These are phyloP conservation scores for Cerastis rubricosa DNA, from an alignment of 2,888 invertebrate species.

Conservation along the genomic window DNA sequence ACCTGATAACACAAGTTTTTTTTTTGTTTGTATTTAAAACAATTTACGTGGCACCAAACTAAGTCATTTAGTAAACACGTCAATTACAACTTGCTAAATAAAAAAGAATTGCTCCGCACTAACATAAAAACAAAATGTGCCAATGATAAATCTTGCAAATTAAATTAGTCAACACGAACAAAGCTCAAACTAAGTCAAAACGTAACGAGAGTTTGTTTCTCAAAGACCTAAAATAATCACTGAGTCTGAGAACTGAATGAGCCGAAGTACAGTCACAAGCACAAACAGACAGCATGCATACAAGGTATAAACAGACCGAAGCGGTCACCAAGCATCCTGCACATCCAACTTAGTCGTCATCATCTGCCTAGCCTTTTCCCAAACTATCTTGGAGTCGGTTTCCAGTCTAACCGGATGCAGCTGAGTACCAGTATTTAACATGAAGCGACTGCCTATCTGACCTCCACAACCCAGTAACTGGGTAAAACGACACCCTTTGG, in stretches of 20 bases:
- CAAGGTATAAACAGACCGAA: too few relatives aligned
- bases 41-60: neutral
- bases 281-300: neutral
- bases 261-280: neutral
- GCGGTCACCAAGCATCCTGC: too few relatives aligned
- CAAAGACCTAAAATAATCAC: constrained; percentile 27
- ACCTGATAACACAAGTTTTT: too few relatives aligned
- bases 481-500: too few relatives aligned
- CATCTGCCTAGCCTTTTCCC: too few relatives aligned
- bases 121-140: neutral
- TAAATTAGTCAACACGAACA: constrained; percentile 31
- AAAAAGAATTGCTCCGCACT: neutral
- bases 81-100: neutral
- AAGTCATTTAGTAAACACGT: neutral
- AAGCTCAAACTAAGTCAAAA: constrained; percentile 23
- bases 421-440: too few relatives aligned
- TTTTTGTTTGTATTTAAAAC: neutral
- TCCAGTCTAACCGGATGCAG: too few relatives aligned
- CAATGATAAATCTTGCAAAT: constrained; percentile 37
- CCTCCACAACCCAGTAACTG: too few relatives aligned
- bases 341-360: too few relatives aligned
- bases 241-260: constrained; percentile 30
- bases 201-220: constrained; percentile 32
- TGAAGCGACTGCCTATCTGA: too few relatives aligned
- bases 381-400: too few relatives aligned